A percentile compares a stretch with the other conserved stretches of the same genome.
Evolutionary conservation across 2,888 invertebrate species (phyloP).

Genomic region (Orthosia incerta): DNA sequence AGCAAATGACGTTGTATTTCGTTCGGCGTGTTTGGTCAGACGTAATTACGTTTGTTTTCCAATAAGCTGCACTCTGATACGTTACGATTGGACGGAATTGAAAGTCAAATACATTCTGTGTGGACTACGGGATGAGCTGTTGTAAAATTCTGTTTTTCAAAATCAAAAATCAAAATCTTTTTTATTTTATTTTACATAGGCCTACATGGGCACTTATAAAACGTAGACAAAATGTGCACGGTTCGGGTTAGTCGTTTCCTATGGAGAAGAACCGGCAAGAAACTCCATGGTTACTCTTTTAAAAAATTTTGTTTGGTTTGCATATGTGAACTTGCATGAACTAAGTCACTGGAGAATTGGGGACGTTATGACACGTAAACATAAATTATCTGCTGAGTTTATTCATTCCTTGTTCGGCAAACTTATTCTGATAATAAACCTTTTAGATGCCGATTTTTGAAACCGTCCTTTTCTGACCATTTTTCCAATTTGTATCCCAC

Average conservation of each 20-base stretch:
- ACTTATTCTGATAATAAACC: slow-evolving; percentile 8
- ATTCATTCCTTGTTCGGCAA: too few species aligned
- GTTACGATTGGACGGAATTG: slow-evolving; percentile 63
- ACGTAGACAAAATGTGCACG: too few species aligned
- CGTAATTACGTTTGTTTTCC: slow-evolving; percentile 66
- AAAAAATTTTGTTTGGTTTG: slow-evolving; percentile 48
- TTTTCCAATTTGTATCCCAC: slow-evolving; percentile 28
- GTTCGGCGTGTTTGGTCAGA: slow-evolving; percentile 60
- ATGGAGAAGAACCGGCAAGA: too few species aligned
- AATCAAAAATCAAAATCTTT: too few species aligned
- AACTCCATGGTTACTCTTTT: too few species aligned
- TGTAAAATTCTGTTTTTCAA: slow-evolving; percentile 50
- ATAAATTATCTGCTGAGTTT: not conserved
- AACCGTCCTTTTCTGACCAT: slow-evolving; percentile 13
- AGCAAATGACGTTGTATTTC: slow-evolving; percentile 66
- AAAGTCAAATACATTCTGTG: slow-evolving; percentile 61
- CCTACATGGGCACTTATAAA: too few species aligned
- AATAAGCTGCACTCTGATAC: slow-evolving; percentile 66
- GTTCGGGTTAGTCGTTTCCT: too few species aligned
- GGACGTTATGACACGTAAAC: not conserved
- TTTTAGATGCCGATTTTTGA: slow-evolving; percentile 20
- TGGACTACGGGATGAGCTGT: slow-evolving; percentile 33
- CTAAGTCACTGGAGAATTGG: slow-evolving; percentile 8
- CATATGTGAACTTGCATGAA: slow-evolving; percentile 18
- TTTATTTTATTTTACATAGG: too few species aligned